Conservation (phyloP, 2,888 invertebrate genomes). For the Drosophila basisetae region DNA sequence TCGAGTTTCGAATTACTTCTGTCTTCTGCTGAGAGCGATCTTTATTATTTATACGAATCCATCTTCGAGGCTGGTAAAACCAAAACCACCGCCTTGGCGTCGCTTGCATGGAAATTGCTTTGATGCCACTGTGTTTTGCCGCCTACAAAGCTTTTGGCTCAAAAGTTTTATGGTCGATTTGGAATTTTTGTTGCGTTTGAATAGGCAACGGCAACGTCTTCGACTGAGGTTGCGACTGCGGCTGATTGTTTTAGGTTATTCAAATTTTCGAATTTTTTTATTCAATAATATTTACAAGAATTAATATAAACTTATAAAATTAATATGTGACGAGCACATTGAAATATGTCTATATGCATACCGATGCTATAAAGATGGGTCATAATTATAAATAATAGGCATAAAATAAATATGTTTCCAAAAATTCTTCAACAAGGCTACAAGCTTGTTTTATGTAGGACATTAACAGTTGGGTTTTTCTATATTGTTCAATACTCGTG, state of each 20-base stretch:
- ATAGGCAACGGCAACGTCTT: conserved; percentile 49
- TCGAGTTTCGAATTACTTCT: conserved; percentile 68
- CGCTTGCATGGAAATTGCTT: conserved; percentile 70
- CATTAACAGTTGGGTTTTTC: conserved; percentile 50
- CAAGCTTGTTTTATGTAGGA: conserved; percentile 71
- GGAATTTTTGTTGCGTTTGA: conserved; percentile 76
- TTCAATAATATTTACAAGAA: conserved; percentile 79
- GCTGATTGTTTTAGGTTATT: conserved; percentile 71
- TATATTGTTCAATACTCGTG: conserved; percentile 16
- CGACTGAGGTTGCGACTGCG: conserved; percentile 18
- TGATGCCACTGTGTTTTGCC: conserved; percentile 76
- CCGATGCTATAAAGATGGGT: conserved; percentile 65
- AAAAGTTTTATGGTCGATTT: conserved; percentile 66
- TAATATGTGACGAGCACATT: conserved; percentile 70
- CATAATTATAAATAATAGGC: conserved; percentile 67
- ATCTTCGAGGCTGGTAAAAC: conserved; percentile 74
- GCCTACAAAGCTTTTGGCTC: conserved; percentile 71
- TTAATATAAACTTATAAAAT: conserved; percentile 76
- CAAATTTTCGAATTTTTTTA: conserved; percentile 71
- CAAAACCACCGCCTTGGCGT: conserved; percentile 65
- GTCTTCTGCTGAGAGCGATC: conserved; percentile 63
- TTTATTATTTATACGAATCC: conserved; percentile 80
- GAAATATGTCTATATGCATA: conserved; percentile 61
- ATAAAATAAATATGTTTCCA: conserved; percentile 55
- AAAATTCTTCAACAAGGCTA: conserved; percentile 76